These are phyloP conservation scores for Dicerorhinus sumatrensis DNA, from an alignment of 2,113 vertebrate species.

Conservation along the genomic window DNA sequence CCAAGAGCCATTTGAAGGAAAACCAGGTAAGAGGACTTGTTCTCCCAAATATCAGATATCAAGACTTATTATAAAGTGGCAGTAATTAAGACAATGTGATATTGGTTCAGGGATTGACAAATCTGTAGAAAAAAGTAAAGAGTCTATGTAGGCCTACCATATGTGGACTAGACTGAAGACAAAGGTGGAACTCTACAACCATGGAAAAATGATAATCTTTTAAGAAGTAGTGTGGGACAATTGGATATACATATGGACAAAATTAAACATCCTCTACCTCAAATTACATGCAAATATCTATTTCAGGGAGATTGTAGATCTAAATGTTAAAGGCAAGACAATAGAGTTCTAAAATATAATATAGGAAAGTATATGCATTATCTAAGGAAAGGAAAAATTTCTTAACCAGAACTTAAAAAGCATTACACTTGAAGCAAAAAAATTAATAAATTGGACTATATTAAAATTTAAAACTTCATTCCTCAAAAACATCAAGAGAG, in stretches of 20 bases:
- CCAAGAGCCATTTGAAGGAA: neutral
- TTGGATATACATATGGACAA: neutral
- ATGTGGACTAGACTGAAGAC: neutral
- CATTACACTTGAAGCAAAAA: neutral
- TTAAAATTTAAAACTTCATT: neutral
- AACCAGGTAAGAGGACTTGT: neutral
- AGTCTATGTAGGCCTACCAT: neutral
- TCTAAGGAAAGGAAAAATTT: neutral
- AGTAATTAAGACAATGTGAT: neutral
- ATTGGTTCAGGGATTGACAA: neutral
- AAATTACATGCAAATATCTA: neutral
- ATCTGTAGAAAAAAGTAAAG: neutral
- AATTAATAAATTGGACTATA: neutral
- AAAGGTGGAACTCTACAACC: neutral
- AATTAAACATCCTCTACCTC: neutral
- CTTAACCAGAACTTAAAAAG: neutral
- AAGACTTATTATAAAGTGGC: neutral
- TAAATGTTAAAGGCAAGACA: neutral
- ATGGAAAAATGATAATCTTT: neutral
- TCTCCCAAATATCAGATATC: neutral
- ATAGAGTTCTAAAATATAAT: neutral
- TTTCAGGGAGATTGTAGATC: neutral
- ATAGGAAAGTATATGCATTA: neutral
- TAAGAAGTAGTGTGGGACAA: neutral
- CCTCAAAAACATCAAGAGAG: neutral